Evolutionary conservation across 2,888 invertebrate species (phyloP).

Genomic region (Lissocephala sabroskyi): DNA sequence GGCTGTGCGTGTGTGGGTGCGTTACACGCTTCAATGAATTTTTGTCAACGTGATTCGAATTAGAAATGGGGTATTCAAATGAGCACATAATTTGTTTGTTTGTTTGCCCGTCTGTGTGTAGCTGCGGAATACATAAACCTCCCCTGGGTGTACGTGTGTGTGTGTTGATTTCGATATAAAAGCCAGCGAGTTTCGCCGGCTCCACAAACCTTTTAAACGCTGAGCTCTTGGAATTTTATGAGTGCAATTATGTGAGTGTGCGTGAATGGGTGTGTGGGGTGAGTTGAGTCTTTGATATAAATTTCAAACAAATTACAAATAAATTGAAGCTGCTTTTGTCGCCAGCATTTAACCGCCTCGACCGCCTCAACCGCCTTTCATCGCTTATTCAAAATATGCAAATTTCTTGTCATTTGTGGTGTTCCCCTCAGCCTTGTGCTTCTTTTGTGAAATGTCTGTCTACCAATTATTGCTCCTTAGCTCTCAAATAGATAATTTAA

Average conservation of each 20-base stretch:
- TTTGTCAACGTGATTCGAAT: constrained; percentile 63
- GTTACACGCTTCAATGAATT: constrained; percentile 52
- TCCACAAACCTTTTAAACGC: constrained; percentile 20
- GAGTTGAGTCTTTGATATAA: constrained; percentile 49
- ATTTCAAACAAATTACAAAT: constrained; percentile 64
- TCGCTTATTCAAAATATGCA: constrained; percentile 60
- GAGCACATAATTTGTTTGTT: constrained; percentile 62
- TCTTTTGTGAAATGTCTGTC: too few relatives aligned
- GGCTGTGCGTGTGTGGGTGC: constrained; percentile 9
- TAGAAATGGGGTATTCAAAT: constrained; percentile 63
- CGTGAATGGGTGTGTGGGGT: constrained; percentile 13
- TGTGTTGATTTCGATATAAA: constrained; percentile 4
- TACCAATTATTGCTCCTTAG: constrained; percentile 41
- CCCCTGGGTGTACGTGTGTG: neutral
- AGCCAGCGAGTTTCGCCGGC: neutral
- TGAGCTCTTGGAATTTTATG: constrained; percentile 52
- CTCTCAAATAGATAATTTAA: too few relatives aligned
- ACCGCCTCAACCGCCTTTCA: constrained; percentile 6
- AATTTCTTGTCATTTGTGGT: constrained; percentile 39
- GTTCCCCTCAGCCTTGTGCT: neutral
- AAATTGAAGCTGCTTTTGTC: constrained; percentile 56
- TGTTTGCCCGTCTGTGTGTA: constrained; percentile 21
- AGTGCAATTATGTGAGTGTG: constrained; percentile 46
- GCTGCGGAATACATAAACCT: too few relatives aligned
- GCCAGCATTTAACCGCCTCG: constrained; percentile 20